Evolutionary conservation across 2,888 invertebrate species (phyloP).

Genomic region (Imbricaverruca yamaguchii): DNA sequence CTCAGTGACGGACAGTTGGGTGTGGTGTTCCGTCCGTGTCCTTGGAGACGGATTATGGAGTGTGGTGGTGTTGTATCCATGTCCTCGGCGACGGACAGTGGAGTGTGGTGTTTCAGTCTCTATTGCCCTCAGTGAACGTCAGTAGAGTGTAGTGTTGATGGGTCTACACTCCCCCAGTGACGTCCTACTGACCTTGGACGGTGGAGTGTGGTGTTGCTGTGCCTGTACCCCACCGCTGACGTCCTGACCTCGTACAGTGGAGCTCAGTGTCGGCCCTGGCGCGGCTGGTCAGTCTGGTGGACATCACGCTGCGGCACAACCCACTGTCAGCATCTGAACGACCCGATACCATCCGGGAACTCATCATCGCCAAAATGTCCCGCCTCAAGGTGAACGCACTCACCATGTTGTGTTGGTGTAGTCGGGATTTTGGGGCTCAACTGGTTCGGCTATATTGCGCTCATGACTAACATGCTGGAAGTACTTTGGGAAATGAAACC

Average conservation of each 20-base stretch:
- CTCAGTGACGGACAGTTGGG: too few relatives aligned
- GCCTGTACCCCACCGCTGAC: neutral
- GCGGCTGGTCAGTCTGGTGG: conserved; percentile 59
- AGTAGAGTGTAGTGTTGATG: neutral
- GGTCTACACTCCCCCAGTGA: neutral
- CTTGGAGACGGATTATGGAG: too few relatives aligned
- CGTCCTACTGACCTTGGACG: neutral
- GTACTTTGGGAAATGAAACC: too few relatives aligned
- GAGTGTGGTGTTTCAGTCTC: too few relatives aligned
- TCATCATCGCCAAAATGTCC: conserved; percentile 72
- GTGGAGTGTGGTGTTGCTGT: conserved; percentile 52
- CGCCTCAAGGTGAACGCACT: conserved; percentile 48
- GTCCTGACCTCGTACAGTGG: conserved; percentile 48
- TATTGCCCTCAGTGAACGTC: too few relatives aligned
- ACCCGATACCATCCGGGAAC: conserved; percentile 56
- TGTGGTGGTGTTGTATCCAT: too few relatives aligned
- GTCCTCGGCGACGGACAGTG: too few relatives aligned
- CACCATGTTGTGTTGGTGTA: too few relatives aligned
- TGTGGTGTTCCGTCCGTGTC: too few relatives aligned
- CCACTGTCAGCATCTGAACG: conserved; percentile 57
- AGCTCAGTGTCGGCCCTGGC: conserved; percentile 72
- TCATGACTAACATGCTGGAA: too few relatives aligned
- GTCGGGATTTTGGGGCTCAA: too few relatives aligned
- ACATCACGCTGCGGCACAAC: conserved; percentile 61
- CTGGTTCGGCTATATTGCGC: too few relatives aligned